A percentile compares a stretch with the other conserved stretches of the same genome.
Evolutionary conservation across 2,888 invertebrate species (phyloP).

Genomic region (Hedya salicella): DNA sequence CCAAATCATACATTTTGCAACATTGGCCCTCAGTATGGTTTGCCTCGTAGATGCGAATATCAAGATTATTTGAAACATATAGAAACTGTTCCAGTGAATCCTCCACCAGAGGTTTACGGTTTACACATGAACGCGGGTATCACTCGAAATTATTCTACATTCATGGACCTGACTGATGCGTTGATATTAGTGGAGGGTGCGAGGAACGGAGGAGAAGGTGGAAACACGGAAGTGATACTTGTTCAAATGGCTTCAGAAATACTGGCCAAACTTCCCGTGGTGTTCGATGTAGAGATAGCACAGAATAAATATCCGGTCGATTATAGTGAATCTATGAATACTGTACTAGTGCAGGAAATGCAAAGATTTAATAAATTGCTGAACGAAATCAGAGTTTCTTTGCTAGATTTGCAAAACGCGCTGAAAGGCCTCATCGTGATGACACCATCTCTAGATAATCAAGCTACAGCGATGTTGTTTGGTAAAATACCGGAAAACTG

Average conservation of each 20-base stretch:
- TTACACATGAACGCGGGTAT: conserved; percentile 96
- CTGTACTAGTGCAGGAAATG: conserved; percentile 92
- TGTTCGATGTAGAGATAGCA: conserved; percentile 89
- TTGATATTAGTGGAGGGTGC: conserved; percentile 90
- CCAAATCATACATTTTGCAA: conserved; percentile 87
- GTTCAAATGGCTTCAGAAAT: conserved; percentile 86
- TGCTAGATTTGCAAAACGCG: conserved; percentile 91
- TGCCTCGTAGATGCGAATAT: conserved; percentile 90
- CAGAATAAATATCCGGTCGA: conserved; percentile 88
- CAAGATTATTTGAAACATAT: conserved; percentile 91
- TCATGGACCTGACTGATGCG: conserved; percentile 89
- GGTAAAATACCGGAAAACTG: conserved; percentile 92
- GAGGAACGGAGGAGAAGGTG: conserved; percentile 80
- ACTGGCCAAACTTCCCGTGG: conserved; percentile 84
- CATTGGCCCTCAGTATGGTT: conserved; percentile 85
- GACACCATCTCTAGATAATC: conserved; percentile 92
- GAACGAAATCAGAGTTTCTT: conserved; percentile 87
- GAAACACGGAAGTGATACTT: conserved; percentile 89
- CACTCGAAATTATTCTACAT: conserved; percentile 91
- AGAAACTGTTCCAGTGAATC: conserved; percentile 88
- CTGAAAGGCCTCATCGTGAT: conserved; percentile 94
- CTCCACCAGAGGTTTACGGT: conserved; percentile 95
- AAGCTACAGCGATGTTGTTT: conserved; percentile 88
- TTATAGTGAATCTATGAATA: conserved; percentile 94
- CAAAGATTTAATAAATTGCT: conserved; percentile 88